These are phyloP conservation scores for Lipophrys pholis DNA, from an alignment of 2,113 vertebrate species.

Conservation along the genomic window DNA sequence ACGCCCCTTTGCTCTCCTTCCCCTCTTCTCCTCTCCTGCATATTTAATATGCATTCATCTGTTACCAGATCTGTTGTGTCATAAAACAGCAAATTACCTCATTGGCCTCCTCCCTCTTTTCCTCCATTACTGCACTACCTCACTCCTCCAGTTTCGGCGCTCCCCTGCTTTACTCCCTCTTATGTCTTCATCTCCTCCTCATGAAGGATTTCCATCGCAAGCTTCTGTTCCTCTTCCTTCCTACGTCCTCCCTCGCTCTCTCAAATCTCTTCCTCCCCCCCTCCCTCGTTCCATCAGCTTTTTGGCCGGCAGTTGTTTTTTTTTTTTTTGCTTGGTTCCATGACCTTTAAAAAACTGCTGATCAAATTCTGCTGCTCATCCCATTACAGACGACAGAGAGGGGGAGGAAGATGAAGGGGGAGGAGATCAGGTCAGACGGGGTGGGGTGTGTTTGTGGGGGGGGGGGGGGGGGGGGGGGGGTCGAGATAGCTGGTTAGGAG, in stretches of 20 bases:
- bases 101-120: slow-evolving; percentile 38
- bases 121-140: slow-evolving; percentile 22
- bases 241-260: slow-evolving; percentile 5
- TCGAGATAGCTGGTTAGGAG: slow-evolving; percentile 15
- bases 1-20: slow-evolving; percentile 1
- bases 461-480: slow-evolving; percentile 7
- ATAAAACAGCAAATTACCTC: slow-evolving; percentile 66
- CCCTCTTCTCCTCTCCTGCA: slow-evolving; percentile 49
- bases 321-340: slow-evolving; percentile 39
- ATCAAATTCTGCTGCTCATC: slow-evolving; percentile 76
- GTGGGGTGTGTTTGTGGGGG: not conserved
- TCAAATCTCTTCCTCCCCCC: slow-evolving; percentile 3
- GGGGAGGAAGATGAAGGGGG: slow-evolving; percentile 9
- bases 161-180: not conserved
- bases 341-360: slow-evolving; percentile 79
- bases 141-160: not conserved
- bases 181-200: slow-evolving; percentile 3
- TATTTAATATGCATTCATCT: slow-evolving; percentile 73
- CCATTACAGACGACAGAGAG: slow-evolving; percentile 55
- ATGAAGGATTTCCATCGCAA: slow-evolving; percentile 6
- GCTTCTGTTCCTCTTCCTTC: not conserved
- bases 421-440: slow-evolving; percentile 45
- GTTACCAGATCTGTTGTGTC: slow-evolving; percentile 62
- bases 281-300: slow-evolving; percentile 32
- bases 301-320: slow-evolving; percentile 54